Conservation (phyloP, 2,113 vertebrate species). For the Diglossa brunneiventris region DNA sequence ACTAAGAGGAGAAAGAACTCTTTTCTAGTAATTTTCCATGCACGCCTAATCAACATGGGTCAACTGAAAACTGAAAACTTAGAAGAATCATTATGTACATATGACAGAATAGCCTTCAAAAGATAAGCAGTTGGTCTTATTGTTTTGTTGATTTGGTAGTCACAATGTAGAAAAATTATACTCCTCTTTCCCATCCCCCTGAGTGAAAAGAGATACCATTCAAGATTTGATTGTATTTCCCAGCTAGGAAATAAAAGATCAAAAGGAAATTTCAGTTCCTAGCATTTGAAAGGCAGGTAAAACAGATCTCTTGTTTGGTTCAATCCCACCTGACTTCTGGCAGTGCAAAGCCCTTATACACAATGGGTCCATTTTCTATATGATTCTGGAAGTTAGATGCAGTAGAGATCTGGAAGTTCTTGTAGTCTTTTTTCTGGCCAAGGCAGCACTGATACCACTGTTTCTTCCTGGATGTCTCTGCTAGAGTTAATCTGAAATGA, state of each 20-base stretch:
- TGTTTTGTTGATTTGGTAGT: neutral
- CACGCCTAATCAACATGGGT: neutral
- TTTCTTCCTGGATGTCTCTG: neutral
- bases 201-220: neutral
- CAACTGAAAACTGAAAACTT: neutral
- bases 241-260: neutral
- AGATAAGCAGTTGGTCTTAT: neutral
- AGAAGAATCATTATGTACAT: neutral
- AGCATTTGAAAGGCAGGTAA: neutral
- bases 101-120: neutral
- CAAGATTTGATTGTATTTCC: neutral
- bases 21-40: neutral
- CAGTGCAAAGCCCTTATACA: neutral
- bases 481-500: neutral
- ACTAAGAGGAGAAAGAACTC: neutral
- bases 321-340: neutral
- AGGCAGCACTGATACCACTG: neutral
- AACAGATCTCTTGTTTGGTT: neutral
- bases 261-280: neutral
- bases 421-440: neutral
- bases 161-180: neutral
- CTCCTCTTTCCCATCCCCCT: neutral
- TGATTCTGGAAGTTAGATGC: neutral
- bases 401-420: neutral
- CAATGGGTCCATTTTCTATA: neutral